These are phyloP conservation scores for Listronotus bonariensis DNA, from an alignment of 1,140 invertebrate species.

Conservation along the genomic window DNA sequence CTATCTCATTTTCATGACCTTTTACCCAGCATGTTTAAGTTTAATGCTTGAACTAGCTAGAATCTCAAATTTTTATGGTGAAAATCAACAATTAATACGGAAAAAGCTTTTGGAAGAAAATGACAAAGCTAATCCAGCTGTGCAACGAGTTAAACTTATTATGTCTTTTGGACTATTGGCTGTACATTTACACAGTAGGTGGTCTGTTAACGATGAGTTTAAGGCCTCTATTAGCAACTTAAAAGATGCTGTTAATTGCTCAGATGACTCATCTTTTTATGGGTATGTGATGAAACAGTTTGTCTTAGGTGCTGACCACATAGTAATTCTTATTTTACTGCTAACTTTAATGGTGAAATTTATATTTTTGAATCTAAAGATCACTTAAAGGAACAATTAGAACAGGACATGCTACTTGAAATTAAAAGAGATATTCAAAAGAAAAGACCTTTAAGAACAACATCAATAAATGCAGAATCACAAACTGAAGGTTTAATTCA, in stretches of 20 bases:
- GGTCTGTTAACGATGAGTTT: slow-evolving; percentile 50
- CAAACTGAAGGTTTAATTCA: slow-evolving; percentile 37
- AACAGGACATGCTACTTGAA: slow-evolving; percentile 26
- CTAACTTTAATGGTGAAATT: slow-evolving; percentile 85
- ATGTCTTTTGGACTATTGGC: slow-evolving; percentile 90
- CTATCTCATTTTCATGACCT: slow-evolving; percentile 49
- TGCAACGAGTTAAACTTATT: slow-evolving; percentile 90
- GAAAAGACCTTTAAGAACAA: slow-evolving; percentile 29
- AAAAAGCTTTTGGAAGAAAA: slow-evolving; percentile 44
- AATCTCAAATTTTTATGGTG: slow-evolving; percentile 42
- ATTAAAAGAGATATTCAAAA: slow-evolving; percentile 17
- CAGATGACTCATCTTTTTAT: slow-evolving; percentile 51
- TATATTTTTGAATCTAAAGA: slow-evolving; percentile 85
- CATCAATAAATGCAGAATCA: slow-evolving; percentile 37
- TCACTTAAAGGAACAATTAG: slow-evolving; percentile 58
- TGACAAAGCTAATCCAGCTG: slow-evolving; percentile 76
- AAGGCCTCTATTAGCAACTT: slow-evolving; percentile 2
- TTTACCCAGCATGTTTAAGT: slow-evolving; percentile 48
- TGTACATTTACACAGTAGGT: slow-evolving; percentile 75
- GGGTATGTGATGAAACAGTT: slow-evolving; percentile 55
- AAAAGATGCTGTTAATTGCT: slow-evolving; percentile 36
- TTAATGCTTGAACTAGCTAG: slow-evolving; percentile 43
- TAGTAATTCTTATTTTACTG: slow-evolving; percentile 83
- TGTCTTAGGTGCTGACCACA: slow-evolving; percentile 82
- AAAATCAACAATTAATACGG: slow-evolving; percentile 36